Base-by-base conservation (phyloP, 37 sponge, comb jelly and placozoan species). In the Spongia lamella region DNA sequence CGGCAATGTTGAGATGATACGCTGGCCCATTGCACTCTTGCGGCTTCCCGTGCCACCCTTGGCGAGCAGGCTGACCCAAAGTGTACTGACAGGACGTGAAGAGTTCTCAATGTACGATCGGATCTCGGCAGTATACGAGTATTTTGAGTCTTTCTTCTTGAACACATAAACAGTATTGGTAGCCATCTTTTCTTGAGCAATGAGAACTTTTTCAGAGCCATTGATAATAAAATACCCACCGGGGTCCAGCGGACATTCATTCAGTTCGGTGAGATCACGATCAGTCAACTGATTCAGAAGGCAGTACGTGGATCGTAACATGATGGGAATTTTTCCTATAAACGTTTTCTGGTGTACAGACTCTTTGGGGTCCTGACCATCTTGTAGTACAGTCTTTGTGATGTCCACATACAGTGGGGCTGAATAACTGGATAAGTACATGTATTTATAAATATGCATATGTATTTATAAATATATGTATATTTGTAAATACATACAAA, bases 141-240 rank as follows among this genome's bases (percentile, higher is more conserved):
- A 98, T 76, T 98, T 98, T 14, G 94, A 93, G 51, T 98, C 99
- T 38, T 98, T 98, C 93, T 98, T 98, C 70, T 79, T 55, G 80
- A 98, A 98, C 9, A 98, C 91, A 38, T 96, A 95, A 38, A 98
- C 96, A 11, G 99, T 89, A 75, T 98, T 98, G 20, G 99, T 95
- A 27, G 96, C 97, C 99, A 98, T 98, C 62, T 98, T 98, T 77
- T 98, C 99, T 61, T 98, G 99, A 20, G 99, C 99, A 40, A 98
- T 98, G 36, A 98, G 86, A 15, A 98, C 90, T 63, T 98, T 98
- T 81, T 98, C 99, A 13, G 99, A 95, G 21, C 99, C 99, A 38
- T 98, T 98, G 69, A 98, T 93, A 33, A 98, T 79, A 72, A 98
- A 98, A 61, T 98, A 98, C 31, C 99, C 99, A 14, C 99, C 99